Base-by-base conservation (phyloP, 1,140 invertebrate genomes). In the Rhynchophorus ferrugineus region DNA sequence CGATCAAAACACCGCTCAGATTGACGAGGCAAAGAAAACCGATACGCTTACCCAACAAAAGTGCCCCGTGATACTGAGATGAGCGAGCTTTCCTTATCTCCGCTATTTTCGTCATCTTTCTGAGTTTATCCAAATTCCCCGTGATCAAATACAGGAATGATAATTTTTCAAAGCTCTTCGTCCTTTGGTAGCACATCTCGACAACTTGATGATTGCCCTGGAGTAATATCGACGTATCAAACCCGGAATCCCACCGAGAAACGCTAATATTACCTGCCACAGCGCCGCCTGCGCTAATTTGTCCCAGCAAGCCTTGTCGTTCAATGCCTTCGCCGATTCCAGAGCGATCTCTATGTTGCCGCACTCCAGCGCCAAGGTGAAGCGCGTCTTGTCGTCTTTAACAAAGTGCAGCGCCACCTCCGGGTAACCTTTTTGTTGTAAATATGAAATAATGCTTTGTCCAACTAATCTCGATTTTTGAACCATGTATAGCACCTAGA, bases 361-460 rank as follows among this genome's bases (percentile, higher is more conserved):
- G 73, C 97, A 99, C 73, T 99, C 95, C 8, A 99, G 71, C 0
- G 97, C 96, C 42, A 99, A 71, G 2, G 91, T 88, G 70, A 99
- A 95, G 36, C 95, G 78, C 0, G 96, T 99, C 64, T 96, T 97
- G 58, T 98, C 92, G 69, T 99, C 96, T 71, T 99, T 99, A 0
- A 99, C 97, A 75, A 99, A 99, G 70, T 99, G 95, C 6, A 99
- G 74, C 0, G 97, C 97, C n/a, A 99, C 94, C 75, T 99, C 97
- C 0, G 97, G 97, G 72, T 99, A 99, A 0, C 97, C 95, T 75
- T 99, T 99, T 71, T 98, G 95, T 72, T 99, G 95, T 35, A 99
- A 74, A 69, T 99, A 99, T 0, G 95, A 91, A 65, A 99, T 99
- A 59, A 99, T 98, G 16, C 95, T 95, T 75, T 99, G 97, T 0